A percentile compares a stretch with the other conserved stretches of the same genome.
Conservation (phyloP, 2,113 vertebrate genomes). For the Sula dactylatra region DNA sequence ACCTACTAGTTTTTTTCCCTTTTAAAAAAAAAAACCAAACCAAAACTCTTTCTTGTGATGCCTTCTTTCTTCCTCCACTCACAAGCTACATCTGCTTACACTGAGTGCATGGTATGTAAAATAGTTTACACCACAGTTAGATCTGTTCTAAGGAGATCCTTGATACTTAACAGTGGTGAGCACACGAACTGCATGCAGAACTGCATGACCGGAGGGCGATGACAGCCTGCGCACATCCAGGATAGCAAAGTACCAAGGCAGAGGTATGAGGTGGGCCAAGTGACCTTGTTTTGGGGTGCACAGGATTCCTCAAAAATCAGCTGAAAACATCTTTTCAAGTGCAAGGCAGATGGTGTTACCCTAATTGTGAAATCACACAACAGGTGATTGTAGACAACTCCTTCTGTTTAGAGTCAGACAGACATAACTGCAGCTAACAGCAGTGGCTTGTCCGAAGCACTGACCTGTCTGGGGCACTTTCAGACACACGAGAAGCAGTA, state of each 20-base stretch:
- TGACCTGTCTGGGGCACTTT: not conserved
- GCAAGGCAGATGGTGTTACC: not conserved
- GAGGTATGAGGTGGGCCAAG: not conserved
- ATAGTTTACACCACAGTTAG: not conserved
- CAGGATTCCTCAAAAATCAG: not conserved
- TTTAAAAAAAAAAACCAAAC: not conserved
- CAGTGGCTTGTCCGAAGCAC: not conserved
- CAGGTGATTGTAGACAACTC: not conserved
- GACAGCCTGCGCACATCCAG: not conserved
- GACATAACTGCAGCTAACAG: not conserved
- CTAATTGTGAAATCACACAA: not conserved
- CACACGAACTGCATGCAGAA: not conserved
- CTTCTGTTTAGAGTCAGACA: not conserved
- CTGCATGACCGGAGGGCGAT: not conserved
- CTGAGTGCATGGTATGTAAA: not conserved
- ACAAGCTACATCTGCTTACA: not conserved
- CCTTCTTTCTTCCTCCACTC: not conserved
- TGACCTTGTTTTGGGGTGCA: not conserved
- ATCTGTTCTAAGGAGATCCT: not conserved
- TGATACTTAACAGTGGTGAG: not conserved
- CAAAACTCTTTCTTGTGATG: accelerated
- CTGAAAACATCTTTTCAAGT: not conserved
- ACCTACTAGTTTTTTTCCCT: not conserved
- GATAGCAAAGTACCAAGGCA: not conserved
- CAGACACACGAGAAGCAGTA: not conserved